Evolutionary conservation across 2,113 vertebrate species (phyloP), one percentile per base, ranked within the genome.

Genomic region (Todiramphus chloris): DNA sequence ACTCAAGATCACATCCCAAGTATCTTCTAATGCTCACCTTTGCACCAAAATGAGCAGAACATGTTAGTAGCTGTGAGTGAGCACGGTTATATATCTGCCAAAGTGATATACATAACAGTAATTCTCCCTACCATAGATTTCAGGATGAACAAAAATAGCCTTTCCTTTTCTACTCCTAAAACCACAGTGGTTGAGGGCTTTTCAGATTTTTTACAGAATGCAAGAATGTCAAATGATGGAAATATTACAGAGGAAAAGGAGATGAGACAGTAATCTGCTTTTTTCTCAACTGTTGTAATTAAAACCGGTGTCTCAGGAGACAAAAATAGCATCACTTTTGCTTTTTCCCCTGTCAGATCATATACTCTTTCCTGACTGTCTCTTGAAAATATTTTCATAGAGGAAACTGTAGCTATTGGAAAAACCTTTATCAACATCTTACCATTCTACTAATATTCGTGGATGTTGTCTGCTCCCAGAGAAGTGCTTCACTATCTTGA

Each of bases 311-410:
- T 93, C 93, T 76, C 44, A 60, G 56, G 58, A 94, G 76, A 87
- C 56, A 91, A 88, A 96, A 95, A 76, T 83, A 95, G 28, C 48
- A n/a, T 30, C 14, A 84, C 62, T 93, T 66, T 87, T 86, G 20
- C 83, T 78, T 93, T 89, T 76, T 51, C 83, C 30, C 58, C 13
- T 64, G 87, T 73, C 73, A 75, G 78, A 60, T 64, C 67, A 35
- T 21, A 41, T 33, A 39, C 27, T 70, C 37, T 64, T 48, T 88
- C 85, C 60, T 86, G n/a, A 81, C 62, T 83, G 35, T 72, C 35
- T 67, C 69, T 94, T 82, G 62, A 95, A 95, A 91, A 59, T 88
- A 62, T 79, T 94, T 89, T 83, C 69, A 23, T 74, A 81, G 60
- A 19, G 48, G 44, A 89, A 96, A 70, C 35, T 14, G 15, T 82